A percentile compares a stretch with the other conserved stretches of the same genome.
Conservation (phyloP, 2,797 vertebrate genomes). For the Knipowitschia caucasica region DNA sequence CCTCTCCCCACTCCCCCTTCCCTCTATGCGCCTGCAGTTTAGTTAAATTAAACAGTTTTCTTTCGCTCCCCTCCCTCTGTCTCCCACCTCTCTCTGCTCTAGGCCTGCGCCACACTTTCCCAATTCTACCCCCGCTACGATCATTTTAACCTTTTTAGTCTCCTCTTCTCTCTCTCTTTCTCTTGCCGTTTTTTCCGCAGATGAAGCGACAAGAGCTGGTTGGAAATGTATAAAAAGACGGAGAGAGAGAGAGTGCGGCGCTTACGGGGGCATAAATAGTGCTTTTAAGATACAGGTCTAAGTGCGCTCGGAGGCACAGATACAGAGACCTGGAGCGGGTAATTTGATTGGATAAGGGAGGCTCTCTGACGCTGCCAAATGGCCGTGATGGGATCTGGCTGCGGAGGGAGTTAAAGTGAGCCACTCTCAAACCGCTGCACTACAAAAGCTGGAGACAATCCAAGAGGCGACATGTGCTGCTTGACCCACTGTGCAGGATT, state of each 20-base stretch:
- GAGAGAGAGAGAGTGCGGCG: constrained; percentile 49
- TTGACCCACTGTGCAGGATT: not conserved
- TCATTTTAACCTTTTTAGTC: constrained; percentile 62
- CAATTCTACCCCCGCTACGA: constrained; percentile 43
- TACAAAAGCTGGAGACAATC: constrained; percentile 49
- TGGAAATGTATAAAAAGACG: not conserved
- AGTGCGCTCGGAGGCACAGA: constrained; percentile 34
- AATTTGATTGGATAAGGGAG: constrained; percentile 64
- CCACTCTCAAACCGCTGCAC: constrained; percentile 63
- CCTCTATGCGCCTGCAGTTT: constrained; percentile 64
- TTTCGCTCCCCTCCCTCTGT: constrained; percentile 48
- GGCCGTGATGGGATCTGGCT: constrained; percentile 54
- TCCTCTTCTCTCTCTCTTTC: constrained; percentile 51
- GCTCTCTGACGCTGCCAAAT: constrained; percentile 61
- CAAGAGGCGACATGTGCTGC: not conserved
- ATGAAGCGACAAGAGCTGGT: constrained; percentile 50
- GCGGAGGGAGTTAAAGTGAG: constrained; percentile 56
- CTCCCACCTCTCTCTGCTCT: constrained; percentile 37
- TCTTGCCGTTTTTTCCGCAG: constrained; percentile 57
- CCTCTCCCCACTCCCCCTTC: constrained; percentile 31
- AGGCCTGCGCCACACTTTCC: constrained; percentile 31
- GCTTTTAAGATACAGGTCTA: constrained; percentile 53
- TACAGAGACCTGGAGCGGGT: constrained; percentile 48
- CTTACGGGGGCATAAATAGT: constrained; percentile 57
- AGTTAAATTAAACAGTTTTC: constrained; percentile 78